These are phyloP conservation scores for Congeria kusceri DNA, from an alignment of 2,888 invertebrate species.

Conservation along the genomic window DNA sequence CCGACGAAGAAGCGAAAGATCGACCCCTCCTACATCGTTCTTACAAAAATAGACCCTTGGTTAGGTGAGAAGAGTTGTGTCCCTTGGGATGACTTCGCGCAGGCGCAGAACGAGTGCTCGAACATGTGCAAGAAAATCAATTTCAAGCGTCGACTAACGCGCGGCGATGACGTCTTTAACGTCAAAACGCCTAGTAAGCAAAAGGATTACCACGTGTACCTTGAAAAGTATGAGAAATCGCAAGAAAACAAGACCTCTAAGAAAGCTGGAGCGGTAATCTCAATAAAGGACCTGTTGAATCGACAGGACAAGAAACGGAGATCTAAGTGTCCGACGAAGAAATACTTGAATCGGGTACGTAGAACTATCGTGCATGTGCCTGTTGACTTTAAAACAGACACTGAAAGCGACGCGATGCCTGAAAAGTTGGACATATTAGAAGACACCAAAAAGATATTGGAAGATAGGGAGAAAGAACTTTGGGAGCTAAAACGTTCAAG, in stretches of 20 bases:
- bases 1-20: too few species aligned
- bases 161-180: constrained; percentile 56
- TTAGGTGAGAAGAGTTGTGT: constrained; percentile 7
- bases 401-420: neutral
- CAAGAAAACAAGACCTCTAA: neutral
- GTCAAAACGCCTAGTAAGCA: constrained; percentile 55
- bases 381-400: constrained; percentile 27
- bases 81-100: constrained; percentile 8
- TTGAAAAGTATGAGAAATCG: constrained; percentile 12
- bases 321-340: constrained; percentile 3
- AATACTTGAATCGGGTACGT: constrained; percentile 6
- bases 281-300: constrained; percentile 22
- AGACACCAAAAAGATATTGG: neutral
- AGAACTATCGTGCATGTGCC: constrained; percentile 22
- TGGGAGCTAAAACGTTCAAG: neutral
- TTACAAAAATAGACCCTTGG: constrained; percentile 46
- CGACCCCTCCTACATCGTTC: too few species aligned
- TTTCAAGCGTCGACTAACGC: constrained; percentile 42
- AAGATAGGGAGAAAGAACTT: neutral
- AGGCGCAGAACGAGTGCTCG: constrained; percentile 36
- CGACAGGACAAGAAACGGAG: constrained; percentile 10
- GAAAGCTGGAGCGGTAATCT: neutral
- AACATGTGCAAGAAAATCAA: constrained; percentile 58
- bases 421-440: neutral
- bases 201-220: constrained; percentile 22